Evolutionary conservation across 1,140 invertebrate species (phyloP).

Genomic region (Plodia interpunctella): DNA sequence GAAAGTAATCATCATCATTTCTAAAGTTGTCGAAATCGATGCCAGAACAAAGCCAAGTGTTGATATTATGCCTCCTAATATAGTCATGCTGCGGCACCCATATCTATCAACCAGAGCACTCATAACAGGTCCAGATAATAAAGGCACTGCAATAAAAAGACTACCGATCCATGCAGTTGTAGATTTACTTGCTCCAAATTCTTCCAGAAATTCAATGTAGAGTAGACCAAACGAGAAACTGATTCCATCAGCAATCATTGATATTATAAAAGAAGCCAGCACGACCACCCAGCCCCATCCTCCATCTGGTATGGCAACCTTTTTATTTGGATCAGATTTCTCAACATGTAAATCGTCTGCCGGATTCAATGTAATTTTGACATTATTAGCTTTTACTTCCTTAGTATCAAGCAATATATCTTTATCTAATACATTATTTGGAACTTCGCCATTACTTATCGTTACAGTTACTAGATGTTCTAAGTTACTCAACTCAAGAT

Average conservation of each 20-base stretch:
- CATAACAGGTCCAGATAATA: conserved; percentile 91
- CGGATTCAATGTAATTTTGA: conserved; percentile 40
- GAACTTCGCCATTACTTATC: not conserved
- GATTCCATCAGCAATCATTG: conserved; percentile 96
- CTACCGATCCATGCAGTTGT: conserved; percentile 93
- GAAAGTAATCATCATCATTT: conserved; percentile 90
- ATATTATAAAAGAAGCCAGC: conserved; percentile 88
- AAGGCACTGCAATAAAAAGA: conserved; percentile 91
- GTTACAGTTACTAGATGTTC: conserved; percentile 20
- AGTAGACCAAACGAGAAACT: conserved; percentile 95
- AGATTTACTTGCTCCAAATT: conserved; percentile 89
- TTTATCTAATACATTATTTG: conserved; percentile 12
- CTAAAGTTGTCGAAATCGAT: conserved; percentile 83
- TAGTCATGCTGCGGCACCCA: conserved; percentile 91
- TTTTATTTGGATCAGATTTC: conserved; percentile 38
- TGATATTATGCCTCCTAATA: conserved; percentile 86
- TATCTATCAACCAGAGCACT: conserved; percentile 92
- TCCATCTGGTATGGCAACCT: conserved; percentile 81
- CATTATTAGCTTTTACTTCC: conserved; percentile 14
- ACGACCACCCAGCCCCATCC: conserved; percentile 95
- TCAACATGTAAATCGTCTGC: conserved; percentile 28
- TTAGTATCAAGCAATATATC: conserved; percentile 9
- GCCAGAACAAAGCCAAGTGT: conserved; percentile 89
- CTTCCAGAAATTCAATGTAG: conserved; percentile 90
- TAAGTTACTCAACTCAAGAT: conserved; percentile 45